Percentiles rank a stretch among this genome's conserved stretches.
Evolutionary conservation across 2,113 vertebrate species (phyloP).

Genomic region (Cynopterus brachyotis): DNA sequence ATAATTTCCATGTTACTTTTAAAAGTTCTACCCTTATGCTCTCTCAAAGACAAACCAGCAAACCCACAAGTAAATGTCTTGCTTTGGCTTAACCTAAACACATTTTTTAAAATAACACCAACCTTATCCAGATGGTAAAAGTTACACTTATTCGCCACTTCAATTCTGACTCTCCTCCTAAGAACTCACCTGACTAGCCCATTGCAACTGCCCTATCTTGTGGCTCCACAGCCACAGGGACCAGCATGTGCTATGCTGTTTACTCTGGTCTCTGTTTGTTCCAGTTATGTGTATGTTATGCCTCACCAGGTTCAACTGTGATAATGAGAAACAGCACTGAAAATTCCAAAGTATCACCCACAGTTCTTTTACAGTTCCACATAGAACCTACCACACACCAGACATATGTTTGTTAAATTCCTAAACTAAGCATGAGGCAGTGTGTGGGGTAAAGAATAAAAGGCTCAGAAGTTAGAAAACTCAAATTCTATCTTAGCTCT

Average conservation of each 20-base stretch:
- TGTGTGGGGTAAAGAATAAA: neutral
- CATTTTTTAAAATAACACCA: neutral
- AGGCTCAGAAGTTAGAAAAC: neutral
- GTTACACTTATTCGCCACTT: neutral
- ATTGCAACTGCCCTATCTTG: neutral
- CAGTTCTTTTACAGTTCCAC: neutral
- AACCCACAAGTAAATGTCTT: conserved; percentile 28
- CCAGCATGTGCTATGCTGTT: neutral
- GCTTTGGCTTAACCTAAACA: conserved; percentile 11
- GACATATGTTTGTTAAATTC: neutral
- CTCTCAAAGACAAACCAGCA: conserved; percentile 42
- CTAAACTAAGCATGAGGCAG: neutral
- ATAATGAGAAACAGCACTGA: neutral
- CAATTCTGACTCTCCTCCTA: neutral
- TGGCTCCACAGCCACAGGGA: neutral
- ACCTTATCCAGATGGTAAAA: neutral
- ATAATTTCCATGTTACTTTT: conserved; percentile 52
- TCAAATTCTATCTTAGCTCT: neutral
- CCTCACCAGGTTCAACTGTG: neutral
- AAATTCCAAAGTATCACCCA: neutral
- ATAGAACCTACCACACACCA: neutral
- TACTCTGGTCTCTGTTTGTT: neutral
- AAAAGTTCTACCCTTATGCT: conserved; percentile 14
- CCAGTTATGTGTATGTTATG: neutral
- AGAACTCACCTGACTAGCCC: neutral